Percentiles rank a stretch among this genome's conserved stretches.
Evolutionary conservation across 2,113 vertebrate genomes (phyloP).

Genomic region (Phalacrocorax carbo): DNA sequence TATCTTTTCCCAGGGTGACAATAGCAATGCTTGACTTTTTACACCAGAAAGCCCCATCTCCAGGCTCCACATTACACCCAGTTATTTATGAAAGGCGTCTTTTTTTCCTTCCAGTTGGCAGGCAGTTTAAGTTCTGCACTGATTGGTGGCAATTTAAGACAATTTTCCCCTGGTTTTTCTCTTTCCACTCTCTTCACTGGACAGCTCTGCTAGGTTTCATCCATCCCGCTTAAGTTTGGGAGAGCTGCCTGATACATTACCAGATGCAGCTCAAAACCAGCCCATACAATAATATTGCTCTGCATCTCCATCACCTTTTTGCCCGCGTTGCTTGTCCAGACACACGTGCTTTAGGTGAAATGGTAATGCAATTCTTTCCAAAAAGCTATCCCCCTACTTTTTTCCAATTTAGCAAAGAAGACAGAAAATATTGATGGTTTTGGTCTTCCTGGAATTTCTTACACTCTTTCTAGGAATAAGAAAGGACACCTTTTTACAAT

Average conservation of each 20-base stretch:
- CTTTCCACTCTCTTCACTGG: not conserved
- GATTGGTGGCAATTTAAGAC: not conserved
- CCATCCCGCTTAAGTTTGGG: not conserved
- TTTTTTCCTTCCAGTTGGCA: not conserved
- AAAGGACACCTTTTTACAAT: conserved; percentile 4
- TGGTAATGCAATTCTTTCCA: not conserved
- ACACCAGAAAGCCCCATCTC: not conserved
- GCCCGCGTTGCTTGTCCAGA: not conserved
- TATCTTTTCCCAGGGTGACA: not conserved
- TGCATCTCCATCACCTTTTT: not conserved
- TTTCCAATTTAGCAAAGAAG: not conserved
- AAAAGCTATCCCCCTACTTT: not conserved
- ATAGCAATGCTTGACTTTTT: not conserved
- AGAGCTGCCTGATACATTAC: not conserved
- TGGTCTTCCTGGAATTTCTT: not conserved
- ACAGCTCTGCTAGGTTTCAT: not conserved
- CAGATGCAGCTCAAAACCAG: not conserved
- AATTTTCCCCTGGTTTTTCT: not conserved
- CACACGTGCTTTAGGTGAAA: not conserved
- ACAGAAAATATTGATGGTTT: not conserved
- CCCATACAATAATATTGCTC: not conserved
- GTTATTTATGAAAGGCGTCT: not conserved
- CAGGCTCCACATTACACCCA: not conserved
- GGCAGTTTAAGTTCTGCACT: not conserved
- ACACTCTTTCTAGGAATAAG: not conserved